A percentile compares a stretch with the other conserved stretches of the same genome.
Evolutionary conservation across 1,140 invertebrate genomes (phyloP).

Genomic region (Sesamia nonagrioides): DNA sequence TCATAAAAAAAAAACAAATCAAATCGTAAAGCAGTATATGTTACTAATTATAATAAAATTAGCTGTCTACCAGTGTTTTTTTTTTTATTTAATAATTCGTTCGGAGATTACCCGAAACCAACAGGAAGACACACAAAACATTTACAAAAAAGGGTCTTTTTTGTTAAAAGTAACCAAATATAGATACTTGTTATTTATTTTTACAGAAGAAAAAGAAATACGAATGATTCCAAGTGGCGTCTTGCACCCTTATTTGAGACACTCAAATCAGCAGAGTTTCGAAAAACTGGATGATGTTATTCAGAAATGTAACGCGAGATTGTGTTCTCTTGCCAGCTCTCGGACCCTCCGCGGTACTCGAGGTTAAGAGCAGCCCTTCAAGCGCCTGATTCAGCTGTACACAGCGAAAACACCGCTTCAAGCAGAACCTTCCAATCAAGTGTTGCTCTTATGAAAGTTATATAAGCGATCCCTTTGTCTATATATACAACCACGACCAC

Average conservation of each 20-base stretch:
- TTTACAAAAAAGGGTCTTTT: too few relatives aligned
- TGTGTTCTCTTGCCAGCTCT: conserved; percentile 45
- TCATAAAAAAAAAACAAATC: too few relatives aligned
- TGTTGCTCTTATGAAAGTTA: conserved; percentile 51
- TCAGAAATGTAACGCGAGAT: conserved; percentile 30
- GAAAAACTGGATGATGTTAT: conserved; percentile 24
- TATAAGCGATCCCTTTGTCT: conserved; percentile 49
- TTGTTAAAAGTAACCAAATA: too few relatives aligned
- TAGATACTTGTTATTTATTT: too few relatives aligned
- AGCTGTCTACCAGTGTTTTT: too few relatives aligned
- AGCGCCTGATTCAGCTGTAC: conserved; percentile 43
- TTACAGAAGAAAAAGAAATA: neutral
- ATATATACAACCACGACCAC: conserved; percentile 12
- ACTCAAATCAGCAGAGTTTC: conserved; percentile 32
- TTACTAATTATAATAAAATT: too few relatives aligned
- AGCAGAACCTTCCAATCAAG: conserved; percentile 44
- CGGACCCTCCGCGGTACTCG: conserved; percentile 27
- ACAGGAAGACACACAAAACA: too few relatives aligned
- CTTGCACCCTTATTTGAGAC: neutral
- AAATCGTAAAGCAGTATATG: too few relatives aligned
- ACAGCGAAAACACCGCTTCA: conserved; percentile 51
- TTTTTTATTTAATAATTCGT: too few relatives aligned
- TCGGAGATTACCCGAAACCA: too few relatives aligned
- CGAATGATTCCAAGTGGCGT: neutral
- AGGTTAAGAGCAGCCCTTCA: conserved; percentile 32